Evolutionary conservation across 1,140 invertebrate genomes (phyloP).

Genomic region (Aleiodes sp.): DNA sequence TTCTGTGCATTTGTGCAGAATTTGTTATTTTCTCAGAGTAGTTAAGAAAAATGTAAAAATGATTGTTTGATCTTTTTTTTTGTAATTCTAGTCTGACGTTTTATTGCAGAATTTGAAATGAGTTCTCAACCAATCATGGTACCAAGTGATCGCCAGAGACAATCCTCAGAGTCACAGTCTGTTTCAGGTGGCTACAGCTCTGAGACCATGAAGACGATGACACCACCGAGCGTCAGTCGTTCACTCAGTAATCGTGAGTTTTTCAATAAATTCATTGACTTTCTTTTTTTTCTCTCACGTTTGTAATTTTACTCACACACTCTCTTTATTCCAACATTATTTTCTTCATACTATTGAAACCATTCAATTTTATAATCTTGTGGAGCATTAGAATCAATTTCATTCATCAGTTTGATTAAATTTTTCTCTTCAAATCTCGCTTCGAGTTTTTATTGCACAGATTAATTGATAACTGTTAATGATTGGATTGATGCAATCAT

Average conservation of each 20-base stretch:
- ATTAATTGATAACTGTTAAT: no score
- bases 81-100: neutral
- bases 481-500: no score
- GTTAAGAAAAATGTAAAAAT: no score
- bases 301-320: neutral
- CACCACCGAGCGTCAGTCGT: constrained; percentile 57
- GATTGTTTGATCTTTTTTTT: neutral
- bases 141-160: constrained; percentile 49
- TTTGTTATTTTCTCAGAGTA: no score
- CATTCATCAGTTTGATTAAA: no score
- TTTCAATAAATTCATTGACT: constrained; percentile 1
- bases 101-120: constrained; percentile 47
- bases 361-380: no score
- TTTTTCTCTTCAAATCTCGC: no score
- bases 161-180: constrained; percentile 53
- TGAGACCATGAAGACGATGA: constrained; percentile 56
- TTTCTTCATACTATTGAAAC: no score
- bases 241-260: constrained; percentile 56
- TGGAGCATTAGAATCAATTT: no score
- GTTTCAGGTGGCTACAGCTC: constrained; percentile 48
- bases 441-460: no score
- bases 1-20: no score
- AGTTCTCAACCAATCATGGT: constrained; percentile 62
- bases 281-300: neutral
- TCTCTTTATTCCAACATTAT: no score